phyloP scores from a whole-genome alignment of 2,888 invertebrate species.

The Amaurobius ferox region DNA sequence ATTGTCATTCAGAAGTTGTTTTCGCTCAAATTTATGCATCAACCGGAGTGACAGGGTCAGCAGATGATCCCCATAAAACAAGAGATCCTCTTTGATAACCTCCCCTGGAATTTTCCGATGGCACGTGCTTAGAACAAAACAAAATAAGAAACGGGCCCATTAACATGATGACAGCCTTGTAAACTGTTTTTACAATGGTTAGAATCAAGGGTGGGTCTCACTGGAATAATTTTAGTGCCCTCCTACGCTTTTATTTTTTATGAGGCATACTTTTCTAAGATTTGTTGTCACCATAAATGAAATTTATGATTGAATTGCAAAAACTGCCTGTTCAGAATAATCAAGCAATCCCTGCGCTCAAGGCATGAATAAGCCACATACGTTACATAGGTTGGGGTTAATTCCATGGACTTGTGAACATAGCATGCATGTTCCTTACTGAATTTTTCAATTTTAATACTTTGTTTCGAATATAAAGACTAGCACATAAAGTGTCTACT shows the following conservation, averaged over 20 bases:
- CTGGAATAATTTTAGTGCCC: background rate
- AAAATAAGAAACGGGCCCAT: background rate
- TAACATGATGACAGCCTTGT: too few relatives aligned
- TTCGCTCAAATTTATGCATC: slow-evolving; percentile 9
- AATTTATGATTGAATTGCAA: slow-evolving; percentile 57
- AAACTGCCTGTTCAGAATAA: too few relatives aligned
- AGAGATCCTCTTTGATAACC: background rate
- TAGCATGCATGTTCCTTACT: too few relatives aligned
- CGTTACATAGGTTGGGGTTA: too few relatives aligned
- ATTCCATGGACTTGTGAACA: too few relatives aligned
- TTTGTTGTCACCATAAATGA: slow-evolving; percentile 47
- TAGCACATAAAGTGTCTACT: too few relatives aligned
- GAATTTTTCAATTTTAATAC: too few relatives aligned
- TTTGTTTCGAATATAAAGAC: too few relatives aligned
- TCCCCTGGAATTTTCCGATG: background rate
- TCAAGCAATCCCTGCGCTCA: too few relatives aligned
- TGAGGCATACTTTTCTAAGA: slow-evolving; percentile 16
- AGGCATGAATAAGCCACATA: too few relatives aligned
- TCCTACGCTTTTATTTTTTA: slow-evolving; percentile 38
- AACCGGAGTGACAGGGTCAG: background rate
- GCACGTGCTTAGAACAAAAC: background rate
- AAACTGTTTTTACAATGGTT: background rate
- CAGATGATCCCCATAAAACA: slow-evolving; percentile 12
- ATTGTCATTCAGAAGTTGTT: slow-evolving; percentile 11
- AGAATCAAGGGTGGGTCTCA: background rate